Conservation (phyloP, 2,113 vertebrate species). For the Xenopus borealis region DNA sequence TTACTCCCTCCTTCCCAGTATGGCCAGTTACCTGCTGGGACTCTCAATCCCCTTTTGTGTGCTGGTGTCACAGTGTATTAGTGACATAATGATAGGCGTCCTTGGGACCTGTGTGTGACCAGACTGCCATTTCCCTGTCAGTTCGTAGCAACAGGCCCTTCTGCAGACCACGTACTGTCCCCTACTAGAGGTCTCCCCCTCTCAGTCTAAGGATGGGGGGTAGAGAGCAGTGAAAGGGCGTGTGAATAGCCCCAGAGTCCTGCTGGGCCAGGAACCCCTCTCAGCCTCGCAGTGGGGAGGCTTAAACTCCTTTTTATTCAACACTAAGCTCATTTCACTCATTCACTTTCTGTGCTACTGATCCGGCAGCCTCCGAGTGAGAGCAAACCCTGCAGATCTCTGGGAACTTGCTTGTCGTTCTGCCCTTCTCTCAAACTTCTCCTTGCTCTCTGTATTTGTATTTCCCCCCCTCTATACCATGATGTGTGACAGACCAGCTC, state of each 20-base stretch:
- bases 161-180: conserved; percentile 64
- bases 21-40: conserved; percentile 93
- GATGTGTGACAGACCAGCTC: too few species aligned
- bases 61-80: conserved; percentile 97
- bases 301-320: conserved; percentile 80
- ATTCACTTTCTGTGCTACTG: conserved; percentile 47
- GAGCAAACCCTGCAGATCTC: conserved; percentile 6
- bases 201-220: conserved; percentile 54
- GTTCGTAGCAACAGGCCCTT: conserved; percentile 74
- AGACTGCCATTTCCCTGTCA: conserved; percentile 80
- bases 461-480: not conserved
- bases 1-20: conserved; percentile 20
- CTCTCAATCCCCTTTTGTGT: conserved; percentile 97
- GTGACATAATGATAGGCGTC: conserved; percentile 87
- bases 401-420: conserved; percentile 32
- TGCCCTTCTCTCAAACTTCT: not conserved
- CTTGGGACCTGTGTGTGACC: conserved; percentile 82
- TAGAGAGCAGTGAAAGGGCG: conserved; percentile 96
- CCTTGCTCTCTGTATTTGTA: not conserved
- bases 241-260: conserved; percentile 90
- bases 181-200: conserved; percentile 61
- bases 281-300: conserved; percentile 91
- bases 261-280: conserved; percentile 72
- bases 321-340: conserved; percentile 87
- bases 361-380: conserved; percentile 26